These are phyloP conservation scores for Melolontha melolontha DNA, from an alignment of 2,888 invertebrate species.

Conservation along the genomic window DNA sequence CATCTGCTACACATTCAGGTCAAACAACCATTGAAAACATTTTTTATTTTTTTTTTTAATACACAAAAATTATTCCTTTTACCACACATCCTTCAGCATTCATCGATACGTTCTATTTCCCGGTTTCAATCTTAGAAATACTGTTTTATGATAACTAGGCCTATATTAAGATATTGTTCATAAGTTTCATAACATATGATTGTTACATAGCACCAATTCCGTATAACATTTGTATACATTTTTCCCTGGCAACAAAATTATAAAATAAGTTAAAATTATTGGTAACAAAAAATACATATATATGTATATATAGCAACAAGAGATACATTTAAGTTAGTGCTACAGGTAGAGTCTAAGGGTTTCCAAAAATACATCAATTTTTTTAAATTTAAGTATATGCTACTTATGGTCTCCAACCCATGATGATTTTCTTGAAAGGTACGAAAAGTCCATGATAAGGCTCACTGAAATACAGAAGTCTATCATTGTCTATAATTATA, in stretches of 20 bases:
- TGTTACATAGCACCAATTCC: constrained; percentile 30
- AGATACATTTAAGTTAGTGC: not conserved
- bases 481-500: constrained; percentile 10
- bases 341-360: not conserved
- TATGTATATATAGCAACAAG: not conserved
- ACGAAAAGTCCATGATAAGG: constrained; percentile 78
- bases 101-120: not conserved
- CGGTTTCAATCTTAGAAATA: constrained; percentile 29
- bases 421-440: constrained; percentile 83
- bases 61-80: too few species aligned
- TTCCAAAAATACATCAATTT: too few species aligned
- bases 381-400: constrained; percentile 3
- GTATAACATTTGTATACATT: constrained; percentile 7
- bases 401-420: constrained; percentile 76
- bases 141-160: constrained; percentile 34
- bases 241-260: not conserved
- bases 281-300: too few species aligned
- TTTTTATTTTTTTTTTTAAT: too few species aligned
- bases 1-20: too few species aligned
- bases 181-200: constrained; percentile 12
- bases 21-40: too few species aligned
- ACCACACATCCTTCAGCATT: too few species aligned
- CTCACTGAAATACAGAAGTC: constrained; percentile 67
- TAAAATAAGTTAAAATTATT: too few species aligned
- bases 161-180: constrained; percentile 28